A percentile compares a stretch with the other conserved stretches of the same genome.
phyloP scores from a whole-genome alignment of 1,140 invertebrate species.

The Pissodes strobi region DNA sequence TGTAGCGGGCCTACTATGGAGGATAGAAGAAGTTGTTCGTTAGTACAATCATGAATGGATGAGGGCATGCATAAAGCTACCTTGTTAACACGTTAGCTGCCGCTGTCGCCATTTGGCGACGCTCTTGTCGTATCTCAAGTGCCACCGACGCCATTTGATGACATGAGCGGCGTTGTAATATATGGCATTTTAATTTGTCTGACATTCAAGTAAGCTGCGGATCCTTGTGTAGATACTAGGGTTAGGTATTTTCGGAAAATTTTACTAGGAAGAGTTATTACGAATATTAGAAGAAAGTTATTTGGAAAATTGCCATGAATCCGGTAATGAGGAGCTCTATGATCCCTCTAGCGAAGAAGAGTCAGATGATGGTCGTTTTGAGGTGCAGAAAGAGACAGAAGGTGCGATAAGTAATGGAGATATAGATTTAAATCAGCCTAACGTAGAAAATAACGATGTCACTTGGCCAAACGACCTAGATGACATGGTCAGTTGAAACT shows the following conservation, averaged over 20 bases:
- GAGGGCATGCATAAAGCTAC: too few relatives aligned
- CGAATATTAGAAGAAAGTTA: background rate
- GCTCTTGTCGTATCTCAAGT: background rate
- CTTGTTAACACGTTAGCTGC: background rate
- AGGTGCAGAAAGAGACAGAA: background rate
- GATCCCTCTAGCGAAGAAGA: background rate
- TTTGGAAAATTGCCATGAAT: too few relatives aligned
- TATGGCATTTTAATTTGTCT: background rate
- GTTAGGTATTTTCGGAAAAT: background rate
- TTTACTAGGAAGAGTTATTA: background rate
- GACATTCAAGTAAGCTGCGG: background rate
- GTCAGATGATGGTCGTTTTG: background rate
- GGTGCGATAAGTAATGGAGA: too few relatives aligned
- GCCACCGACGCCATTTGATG: background rate
- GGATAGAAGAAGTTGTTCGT: too few relatives aligned
- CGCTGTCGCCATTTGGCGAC: background rate
- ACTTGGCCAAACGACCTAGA: background rate
- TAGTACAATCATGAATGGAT: too few relatives aligned
- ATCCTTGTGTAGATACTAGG: background rate
- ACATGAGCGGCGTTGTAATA: background rate
- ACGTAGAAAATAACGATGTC: background rate
- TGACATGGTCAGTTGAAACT: background rate
- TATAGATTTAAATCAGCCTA: too few relatives aligned
- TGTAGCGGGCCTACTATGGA: conserved; percentile 18
- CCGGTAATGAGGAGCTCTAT: too few relatives aligned